Base-by-base conservation (phyloP, 2,888 invertebrate genomes). In the Psococerastis gibbosa region DNA sequence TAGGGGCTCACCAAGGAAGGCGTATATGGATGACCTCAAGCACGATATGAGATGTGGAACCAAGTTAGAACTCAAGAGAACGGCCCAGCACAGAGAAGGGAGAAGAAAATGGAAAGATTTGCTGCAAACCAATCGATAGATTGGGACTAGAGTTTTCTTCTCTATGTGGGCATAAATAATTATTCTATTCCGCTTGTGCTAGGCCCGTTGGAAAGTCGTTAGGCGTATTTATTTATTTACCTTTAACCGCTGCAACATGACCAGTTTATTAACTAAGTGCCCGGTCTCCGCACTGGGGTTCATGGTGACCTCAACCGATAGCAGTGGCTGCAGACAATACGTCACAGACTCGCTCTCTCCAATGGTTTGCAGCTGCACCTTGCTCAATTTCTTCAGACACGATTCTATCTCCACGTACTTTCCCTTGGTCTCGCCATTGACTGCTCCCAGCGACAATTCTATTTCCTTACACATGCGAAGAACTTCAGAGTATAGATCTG, bases 211-310 rank as follows among this genome's bases (percentile, higher is more conserved):
- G n/a, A n/a, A n/a, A n/a, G n/a, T n/a, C n/a, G n/a, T n/a, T n/a
- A n/a, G n/a, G n/a, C n/a, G n/a, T n/a, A n/a, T n/a, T n/a, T n/a
- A n/a, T n/a, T 33, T 42, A 43, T 48, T 47, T 52, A 67, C 79
- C 62, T 91, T 87, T 1, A 91, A 67, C 50, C 80, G 74, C 58
- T 89, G 81, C 42, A 92, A 70, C 69, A 91, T 78, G 35, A 82
- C 64, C 43, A 94, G 63, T 57, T 91, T 85, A 50, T 79, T 77
- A 1, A 84, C 80, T 49, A 89, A 71, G 41, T 78, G 73, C 42
- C 78, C 71, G 20, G 87, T 76, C 51, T 89, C 82, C 44, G 78
- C 79, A 53, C 84, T 81, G 1, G 91, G 88, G 60, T 87, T 83
- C 0, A 83, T 65, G 33, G 88, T 66, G 27, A 91, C 78, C 62